Base-by-base conservation (phyloP, 2,113 vertebrate species). In the Maccullochella peelii region DNA sequence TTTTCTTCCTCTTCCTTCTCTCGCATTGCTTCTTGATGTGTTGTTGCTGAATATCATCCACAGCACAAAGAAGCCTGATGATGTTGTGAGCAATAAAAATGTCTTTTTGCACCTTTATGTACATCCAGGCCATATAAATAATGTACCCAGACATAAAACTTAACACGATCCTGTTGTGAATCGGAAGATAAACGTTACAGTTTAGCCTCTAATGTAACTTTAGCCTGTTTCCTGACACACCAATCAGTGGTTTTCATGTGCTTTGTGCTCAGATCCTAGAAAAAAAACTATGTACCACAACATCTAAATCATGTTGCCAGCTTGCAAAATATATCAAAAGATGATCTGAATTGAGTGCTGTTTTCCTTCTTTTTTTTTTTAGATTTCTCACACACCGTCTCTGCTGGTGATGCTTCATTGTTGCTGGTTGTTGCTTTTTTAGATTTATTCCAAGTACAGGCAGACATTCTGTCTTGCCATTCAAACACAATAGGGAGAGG, bases 381-480 rank as follows among this genome's bases (percentile, higher is more conserved):
- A 20, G 63, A 42, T 83, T 59, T 85, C 25, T 67, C n/a, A 49
- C 27, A 47, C 36, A 30, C 50, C 20, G 8, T 38, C 62, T 77
- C 54, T 66, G 73, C 78, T 50, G 76, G 62, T 79, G 63, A 85
- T 70, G 62, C 76, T 21, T 80, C 55, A n/a, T 83, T 77, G 69
- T 82, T 70, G 73, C 50, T 73, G 57, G 85, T 86, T 88, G 78
- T 79, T 86, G 71, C 86, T 77, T 80, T 84, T 89, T 16, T 10
- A 58, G 79, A 83, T 90, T 68, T 89, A 90, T 90, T 77, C 57
- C n/a, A 18, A 79, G 55, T 61, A 11, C 77, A 61, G 62, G 69
- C 72, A 25, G 58, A 50, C 12, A 79, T 85, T 83, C 70, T 75
- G 50, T 82, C 75, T 74, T 80, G 21, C 74, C 78, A 57, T 73